Evolutionary conservation across 2,797 vertebrate genomes (phyloP).

Genomic region (Micrastur ruficollis): DNA sequence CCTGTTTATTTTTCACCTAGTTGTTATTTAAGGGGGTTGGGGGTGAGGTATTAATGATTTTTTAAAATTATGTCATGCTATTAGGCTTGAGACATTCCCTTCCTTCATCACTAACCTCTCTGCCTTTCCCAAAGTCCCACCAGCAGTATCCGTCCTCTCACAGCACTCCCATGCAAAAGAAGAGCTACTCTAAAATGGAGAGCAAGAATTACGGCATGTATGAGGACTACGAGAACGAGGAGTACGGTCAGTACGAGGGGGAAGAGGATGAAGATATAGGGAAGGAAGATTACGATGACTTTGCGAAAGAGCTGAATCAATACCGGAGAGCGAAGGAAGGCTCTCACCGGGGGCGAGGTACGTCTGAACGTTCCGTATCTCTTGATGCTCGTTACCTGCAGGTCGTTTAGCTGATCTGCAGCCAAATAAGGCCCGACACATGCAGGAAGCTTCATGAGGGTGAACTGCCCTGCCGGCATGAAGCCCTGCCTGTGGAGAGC

Average conservation of each 20-base stretch:
- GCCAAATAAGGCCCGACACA: background rate
- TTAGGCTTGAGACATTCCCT: accelerated
- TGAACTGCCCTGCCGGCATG: background rate
- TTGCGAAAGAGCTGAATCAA: conserved; percentile 92
- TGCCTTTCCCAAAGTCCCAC: conserved; percentile 75
- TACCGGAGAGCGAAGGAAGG: conserved; percentile 92
- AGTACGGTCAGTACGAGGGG: conserved; percentile 79
- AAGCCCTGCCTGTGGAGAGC: background rate
- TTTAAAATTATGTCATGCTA: background rate
- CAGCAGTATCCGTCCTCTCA: conserved; percentile 77
- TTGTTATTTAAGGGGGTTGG: background rate
- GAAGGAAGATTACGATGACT: conserved; percentile 91
- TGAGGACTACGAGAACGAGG: conserved; percentile 89
- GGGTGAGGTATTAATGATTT: background rate
- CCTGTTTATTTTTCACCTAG: background rate
- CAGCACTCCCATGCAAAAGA: conserved; percentile 75
- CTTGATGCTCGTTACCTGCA: background rate
- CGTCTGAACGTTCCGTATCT: accelerated
- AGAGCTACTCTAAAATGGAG: conserved; percentile 89
- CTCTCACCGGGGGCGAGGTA: conserved; percentile 72
- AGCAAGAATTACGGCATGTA: conserved; percentile 86
- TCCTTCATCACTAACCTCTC: background rate
- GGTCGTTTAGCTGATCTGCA: background rate
- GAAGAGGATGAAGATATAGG: conserved; percentile 88
- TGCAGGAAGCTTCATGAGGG: no score